These are phyloP conservation scores for Phrynocephalus versicolor DNA, from an alignment of 2,113 vertebrate species.

Conservation along the genomic window DNA sequence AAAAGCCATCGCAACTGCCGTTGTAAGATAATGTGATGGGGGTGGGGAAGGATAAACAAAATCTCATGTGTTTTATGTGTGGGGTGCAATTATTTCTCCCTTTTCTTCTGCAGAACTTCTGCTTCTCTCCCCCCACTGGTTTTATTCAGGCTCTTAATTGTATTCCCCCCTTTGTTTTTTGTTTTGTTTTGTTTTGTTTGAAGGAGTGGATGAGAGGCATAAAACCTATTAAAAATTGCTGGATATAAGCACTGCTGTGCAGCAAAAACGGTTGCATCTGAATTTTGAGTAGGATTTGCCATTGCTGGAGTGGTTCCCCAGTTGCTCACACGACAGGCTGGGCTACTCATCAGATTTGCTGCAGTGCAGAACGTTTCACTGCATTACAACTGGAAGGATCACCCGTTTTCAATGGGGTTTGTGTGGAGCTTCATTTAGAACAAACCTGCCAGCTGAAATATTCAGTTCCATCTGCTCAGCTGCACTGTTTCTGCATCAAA, in stretches of 20 bases:
- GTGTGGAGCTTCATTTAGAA: slow-evolving; percentile 5
- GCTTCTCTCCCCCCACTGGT: not conserved
- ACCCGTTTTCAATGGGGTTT: not conserved
- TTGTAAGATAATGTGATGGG: slow-evolving; percentile 1
- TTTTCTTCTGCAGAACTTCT: fast-evolving
- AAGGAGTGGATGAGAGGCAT: too few relatives aligned
- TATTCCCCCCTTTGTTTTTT: too few relatives aligned
- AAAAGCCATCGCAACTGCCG: not conserved
- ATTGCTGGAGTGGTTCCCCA: not conserved
- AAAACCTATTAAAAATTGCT: not conserved
- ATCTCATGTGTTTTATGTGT: slow-evolving; percentile 16
- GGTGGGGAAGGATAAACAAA: slow-evolving; percentile 8
- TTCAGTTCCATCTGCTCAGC: not conserved
- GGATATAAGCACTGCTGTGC: not conserved
- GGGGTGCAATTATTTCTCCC: not conserved
- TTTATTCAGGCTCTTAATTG: slow-evolving; percentile 12
- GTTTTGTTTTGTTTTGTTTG: too few relatives aligned
- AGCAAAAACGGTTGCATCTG: not conserved
- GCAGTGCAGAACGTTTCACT: not conserved
- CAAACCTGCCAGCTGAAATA: not conserved
- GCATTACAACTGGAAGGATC: not conserved
- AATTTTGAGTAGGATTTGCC: fast-evolving
- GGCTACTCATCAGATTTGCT: not conserved
- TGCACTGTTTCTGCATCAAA: slow-evolving; percentile 5
- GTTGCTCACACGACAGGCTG: not conserved